Evolutionary conservation across 2,113 vertebrate genomes (phyloP).

Genomic region (Alligator mississippiensis): DNA sequence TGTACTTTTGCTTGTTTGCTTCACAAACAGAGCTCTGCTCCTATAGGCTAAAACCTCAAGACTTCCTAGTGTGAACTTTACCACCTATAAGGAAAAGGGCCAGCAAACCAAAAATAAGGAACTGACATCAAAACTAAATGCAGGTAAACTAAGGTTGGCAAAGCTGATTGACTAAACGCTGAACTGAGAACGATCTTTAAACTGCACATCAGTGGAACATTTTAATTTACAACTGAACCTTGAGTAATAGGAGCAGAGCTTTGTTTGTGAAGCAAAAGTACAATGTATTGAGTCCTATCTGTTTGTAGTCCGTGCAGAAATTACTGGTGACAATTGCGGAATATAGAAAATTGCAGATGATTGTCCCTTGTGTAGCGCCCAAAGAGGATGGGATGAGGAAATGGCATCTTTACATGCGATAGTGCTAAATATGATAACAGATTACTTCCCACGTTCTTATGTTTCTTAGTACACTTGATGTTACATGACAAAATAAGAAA

Average conservation of each 20-base stretch:
- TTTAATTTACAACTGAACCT: conserved; percentile 59
- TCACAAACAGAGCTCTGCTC: not conserved
- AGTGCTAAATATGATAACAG: conserved; percentile 61
- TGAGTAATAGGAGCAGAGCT: conserved; percentile 27
- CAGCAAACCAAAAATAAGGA: not conserved
- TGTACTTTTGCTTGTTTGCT: not conserved
- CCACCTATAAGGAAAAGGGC: not conserved
- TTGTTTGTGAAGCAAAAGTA: not conserved
- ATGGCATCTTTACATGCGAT: not conserved
- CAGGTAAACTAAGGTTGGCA: not conserved
- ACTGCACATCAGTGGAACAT: conserved; percentile 49
- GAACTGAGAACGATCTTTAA: conserved; percentile 27
- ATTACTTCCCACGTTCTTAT: conserved; percentile 49
- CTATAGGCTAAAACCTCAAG: not conserved
- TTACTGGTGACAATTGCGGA: not conserved
- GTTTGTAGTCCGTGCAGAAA: not conserved
- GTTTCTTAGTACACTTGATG: conserved; percentile 40
- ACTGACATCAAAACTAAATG: not conserved
- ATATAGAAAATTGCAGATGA: not conserved
- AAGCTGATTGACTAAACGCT: conserved; percentile 51
- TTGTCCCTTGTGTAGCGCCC: not conserved
- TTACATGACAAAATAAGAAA: conserved; percentile 58
- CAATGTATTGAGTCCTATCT: not conserved
- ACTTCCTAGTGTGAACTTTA: not conserved
- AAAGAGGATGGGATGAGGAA: not conserved